Evolutionary conservation across 35 echinoderm and acorn worm species (phyloP).

Genomic region (Lytechinus pictus): DNA sequence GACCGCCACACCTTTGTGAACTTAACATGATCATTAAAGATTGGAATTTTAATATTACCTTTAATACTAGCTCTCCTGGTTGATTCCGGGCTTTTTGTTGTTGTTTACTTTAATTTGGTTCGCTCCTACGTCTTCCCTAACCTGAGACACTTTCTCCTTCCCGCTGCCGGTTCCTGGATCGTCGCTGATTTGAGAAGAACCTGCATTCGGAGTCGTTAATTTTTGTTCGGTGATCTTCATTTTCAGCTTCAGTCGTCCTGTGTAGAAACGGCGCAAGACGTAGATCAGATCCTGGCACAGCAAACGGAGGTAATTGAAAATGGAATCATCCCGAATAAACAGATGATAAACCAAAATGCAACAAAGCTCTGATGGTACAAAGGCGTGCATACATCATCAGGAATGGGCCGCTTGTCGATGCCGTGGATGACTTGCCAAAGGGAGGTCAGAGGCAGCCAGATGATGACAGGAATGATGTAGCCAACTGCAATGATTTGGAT

Average conservation of each 20-base stretch:
- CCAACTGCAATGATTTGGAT: neutral
- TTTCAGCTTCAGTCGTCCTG: neutral
- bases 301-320: neutral
- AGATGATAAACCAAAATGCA: neutral
- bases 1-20: no score
- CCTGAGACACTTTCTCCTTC: neutral
- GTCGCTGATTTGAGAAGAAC: neutral
- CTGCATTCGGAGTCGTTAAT: neutral
- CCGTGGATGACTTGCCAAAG: neutral
- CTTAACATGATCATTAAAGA: no score
- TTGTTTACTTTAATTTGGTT: neutral
- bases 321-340: neutral
- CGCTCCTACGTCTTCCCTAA: neutral
- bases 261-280: neutral
- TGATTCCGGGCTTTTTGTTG: neutral
- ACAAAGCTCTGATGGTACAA: neutral
- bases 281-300: neutral
- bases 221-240: neutral
- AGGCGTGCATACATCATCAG: neutral
- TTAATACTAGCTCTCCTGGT: neutral
- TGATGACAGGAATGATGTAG: constrained; percentile 6
- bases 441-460: neutral
- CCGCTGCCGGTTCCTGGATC: neutral
- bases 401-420: neutral
- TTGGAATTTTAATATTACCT: neutral